These are phyloP conservation scores for Icerya purchasi DNA, from an alignment of 2,888 invertebrate genomes.

Conservation along the genomic window DNA sequence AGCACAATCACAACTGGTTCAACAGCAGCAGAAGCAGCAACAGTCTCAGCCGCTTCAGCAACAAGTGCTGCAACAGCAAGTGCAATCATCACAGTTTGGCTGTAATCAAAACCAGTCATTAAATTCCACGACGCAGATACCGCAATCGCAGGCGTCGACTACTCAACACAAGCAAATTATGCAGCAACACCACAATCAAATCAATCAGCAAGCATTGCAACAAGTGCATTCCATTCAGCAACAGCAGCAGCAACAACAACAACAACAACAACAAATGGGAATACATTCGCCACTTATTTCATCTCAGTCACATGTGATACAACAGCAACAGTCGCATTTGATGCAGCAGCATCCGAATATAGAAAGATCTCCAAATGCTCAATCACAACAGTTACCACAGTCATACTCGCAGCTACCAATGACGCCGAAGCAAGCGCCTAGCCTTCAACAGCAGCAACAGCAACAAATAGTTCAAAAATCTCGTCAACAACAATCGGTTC, in stretches of 20 bases:
- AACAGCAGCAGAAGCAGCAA: conserved; percentile 13
- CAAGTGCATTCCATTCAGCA: not conserved
- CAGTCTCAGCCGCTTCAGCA: conserved; percentile 12
- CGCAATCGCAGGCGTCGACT: not conserved
- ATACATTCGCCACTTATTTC: not conserved
- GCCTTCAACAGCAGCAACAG: not conserved
- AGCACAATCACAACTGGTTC: conserved; percentile 6
- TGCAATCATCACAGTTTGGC: not conserved
- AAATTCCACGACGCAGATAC: not conserved
- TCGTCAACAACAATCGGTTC: not conserved
- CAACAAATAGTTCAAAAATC: not conserved
- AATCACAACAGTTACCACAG: too few relatives aligned
- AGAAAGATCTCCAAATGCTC: too few relatives aligned
- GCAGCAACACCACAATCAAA: conserved; percentile 12
- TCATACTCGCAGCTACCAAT: not conserved
- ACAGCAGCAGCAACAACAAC: not conserved
- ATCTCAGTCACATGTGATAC: conserved; percentile 5
- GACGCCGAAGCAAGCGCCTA: not conserved
- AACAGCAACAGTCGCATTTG: conserved; percentile 12
- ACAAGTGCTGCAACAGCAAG: conserved; percentile 2
- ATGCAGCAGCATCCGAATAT: conserved; percentile 14
- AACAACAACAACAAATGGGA: not conserved
- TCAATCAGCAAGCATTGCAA: conserved; percentile 15
- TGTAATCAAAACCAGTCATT: not conserved
- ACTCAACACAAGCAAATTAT: not conserved